Evolutionary conservation across 2,113 vertebrate species (phyloP), one percentile per base, ranked within the genome.

Genomic region (Zapus hudsonius): DNA sequence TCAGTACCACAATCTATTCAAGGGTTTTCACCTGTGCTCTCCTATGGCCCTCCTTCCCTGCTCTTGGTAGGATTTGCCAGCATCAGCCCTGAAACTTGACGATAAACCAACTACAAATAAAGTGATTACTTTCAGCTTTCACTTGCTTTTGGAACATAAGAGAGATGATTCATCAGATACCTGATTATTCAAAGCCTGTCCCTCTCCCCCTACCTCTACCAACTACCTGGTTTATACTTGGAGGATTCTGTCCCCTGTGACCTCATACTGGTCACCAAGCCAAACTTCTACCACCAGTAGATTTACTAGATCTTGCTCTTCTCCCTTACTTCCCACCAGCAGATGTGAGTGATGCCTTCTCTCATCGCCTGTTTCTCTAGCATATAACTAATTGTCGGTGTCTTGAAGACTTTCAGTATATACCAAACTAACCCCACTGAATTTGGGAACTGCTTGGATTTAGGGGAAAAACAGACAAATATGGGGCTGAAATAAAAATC

Each of bases 241-340:
- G 40, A 92, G 40, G 31, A 52, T 25, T 44, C 84, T 89, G 23
- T 23, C 44, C 23, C 8, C n/a, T 36, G 22, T 74, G n/a, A 64
- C 42, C 57, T 94, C 73, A 31, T 23, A 11, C 17, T 75, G 72
- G n/a, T 85, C 38, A 91, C 25, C 15, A 75, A 52, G 8, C 27
- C 38, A 38, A 91, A 38, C 12, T 52, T 81, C 59, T 93, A 20
- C n/a, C 59, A 86, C 63, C 42, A 95, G 40, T 40, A 72, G 70
- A 16, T 19, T 73, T 3, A 52, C 52, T 63, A 17, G 38, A 42
- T 69, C 61, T 73, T 76, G 22, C 70, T 88, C 13, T 5, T 82
- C 17, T 89, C 25, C 25, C 8, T 33, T 80, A 2, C 13, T 17
- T 86, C 25, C 27, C 12, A 61, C 16, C 11, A 81, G 29, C 64